These are phyloP conservation scores for Tiliqua scincoides DNA, from an alignment of 2,113 vertebrate genomes.

Conservation along the genomic window DNA sequence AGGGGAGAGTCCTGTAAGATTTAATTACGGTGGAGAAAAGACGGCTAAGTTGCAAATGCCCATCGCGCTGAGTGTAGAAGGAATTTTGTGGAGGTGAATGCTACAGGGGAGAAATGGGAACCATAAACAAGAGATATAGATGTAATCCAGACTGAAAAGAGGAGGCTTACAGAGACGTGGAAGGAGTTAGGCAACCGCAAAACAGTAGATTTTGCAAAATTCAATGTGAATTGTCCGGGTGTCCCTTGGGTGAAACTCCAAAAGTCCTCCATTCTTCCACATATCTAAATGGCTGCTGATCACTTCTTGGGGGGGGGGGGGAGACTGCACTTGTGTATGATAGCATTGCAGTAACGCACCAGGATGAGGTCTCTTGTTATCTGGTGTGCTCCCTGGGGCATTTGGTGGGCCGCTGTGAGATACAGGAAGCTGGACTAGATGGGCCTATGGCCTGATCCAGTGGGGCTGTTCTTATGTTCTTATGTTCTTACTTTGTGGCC, in stretches of 20 bases:
- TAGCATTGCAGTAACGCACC: too few species aligned
- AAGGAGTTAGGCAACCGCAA: background rate
- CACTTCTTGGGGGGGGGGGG: too few species aligned
- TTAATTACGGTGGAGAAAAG: background rate
- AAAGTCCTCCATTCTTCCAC: too few species aligned
- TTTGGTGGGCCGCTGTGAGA: too few species aligned
- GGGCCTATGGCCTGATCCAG: too few species aligned
- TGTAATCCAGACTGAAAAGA: background rate
- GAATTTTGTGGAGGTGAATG: background rate
- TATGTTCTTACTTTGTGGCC: too few species aligned
- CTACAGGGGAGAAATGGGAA: background rate
- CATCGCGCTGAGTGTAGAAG: background rate
- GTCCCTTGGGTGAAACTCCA: background rate
- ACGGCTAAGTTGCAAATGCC: background rate
- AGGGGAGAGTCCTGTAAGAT: background rate
- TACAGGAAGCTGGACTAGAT: too few species aligned
- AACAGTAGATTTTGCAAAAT: background rate
- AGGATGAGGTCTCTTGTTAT: too few species aligned
- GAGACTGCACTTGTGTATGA: too few species aligned
- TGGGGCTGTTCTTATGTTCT: too few species aligned
- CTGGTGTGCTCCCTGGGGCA: too few species aligned
- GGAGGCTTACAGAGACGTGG: background rate
- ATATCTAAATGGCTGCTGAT: too few species aligned
- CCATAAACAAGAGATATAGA: background rate
- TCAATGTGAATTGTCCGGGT: background rate